Percentiles rank a stretch among this genome's conserved stretches.
phyloP scores from a whole-genome alignment of 2,888 invertebrate genomes.

The Pachliopta kotzebuea region DNA sequence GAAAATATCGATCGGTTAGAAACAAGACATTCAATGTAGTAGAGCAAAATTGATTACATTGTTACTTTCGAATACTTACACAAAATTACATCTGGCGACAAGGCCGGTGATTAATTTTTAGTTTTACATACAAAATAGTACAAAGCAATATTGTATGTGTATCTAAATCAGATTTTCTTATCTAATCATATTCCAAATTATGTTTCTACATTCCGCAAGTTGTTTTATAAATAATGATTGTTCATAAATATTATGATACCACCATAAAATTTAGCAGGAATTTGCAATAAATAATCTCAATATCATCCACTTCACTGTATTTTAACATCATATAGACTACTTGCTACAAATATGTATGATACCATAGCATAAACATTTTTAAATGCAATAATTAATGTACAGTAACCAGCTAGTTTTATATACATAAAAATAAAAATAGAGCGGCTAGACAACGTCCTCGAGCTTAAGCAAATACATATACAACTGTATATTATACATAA shows the following conservation, averaged over 20 bases:
- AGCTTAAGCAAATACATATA: background rate
- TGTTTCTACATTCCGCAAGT: background rate
- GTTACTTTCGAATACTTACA: background rate
- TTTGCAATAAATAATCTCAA: no score
- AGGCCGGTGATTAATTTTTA: background rate
- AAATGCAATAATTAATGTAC: background rate
- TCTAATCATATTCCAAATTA: no score
- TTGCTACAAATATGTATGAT: no score
- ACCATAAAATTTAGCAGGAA: no score
- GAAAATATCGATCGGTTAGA: background rate
- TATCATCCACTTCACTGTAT: no score
- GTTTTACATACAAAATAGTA: background rate
- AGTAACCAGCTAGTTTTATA: background rate
- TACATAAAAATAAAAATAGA: no score
- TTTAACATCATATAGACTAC: no score
- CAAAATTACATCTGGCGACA: background rate
- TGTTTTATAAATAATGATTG: background rate
- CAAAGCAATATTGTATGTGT: background rate
- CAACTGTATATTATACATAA: conserved; percentile 9
- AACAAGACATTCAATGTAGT: background rate
- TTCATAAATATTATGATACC: background rate
- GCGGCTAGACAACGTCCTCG: no score
- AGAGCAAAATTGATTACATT: background rate
- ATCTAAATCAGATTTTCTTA: background rate
- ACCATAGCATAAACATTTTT: background rate